Evolutionary conservation across 2,113 vertebrate species (phyloP).

Genomic region (Passer montanus): DNA sequence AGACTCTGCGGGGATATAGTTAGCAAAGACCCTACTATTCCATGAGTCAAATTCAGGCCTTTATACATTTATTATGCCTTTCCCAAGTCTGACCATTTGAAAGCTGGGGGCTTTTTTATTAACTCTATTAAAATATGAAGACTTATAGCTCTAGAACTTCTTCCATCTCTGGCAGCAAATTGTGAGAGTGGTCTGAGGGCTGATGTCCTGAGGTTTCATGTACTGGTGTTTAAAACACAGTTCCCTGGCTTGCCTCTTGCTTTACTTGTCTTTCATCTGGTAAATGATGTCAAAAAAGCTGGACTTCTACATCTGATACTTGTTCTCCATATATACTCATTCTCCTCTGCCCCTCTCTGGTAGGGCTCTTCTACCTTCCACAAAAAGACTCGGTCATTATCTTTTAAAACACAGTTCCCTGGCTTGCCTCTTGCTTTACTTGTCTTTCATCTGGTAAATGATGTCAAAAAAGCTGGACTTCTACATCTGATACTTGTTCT

Average conservation of each 20-base stretch:
- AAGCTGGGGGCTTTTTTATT: not conserved
- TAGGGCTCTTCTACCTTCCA: too few species aligned
- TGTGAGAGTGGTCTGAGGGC: not conserved
- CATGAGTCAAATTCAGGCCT: not conserved
- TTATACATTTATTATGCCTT: not conserved
- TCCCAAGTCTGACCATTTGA: not conserved
- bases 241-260: not conserved
- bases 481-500: not conserved
- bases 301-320: not conserved
- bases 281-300: not conserved
- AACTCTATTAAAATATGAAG: not conserved
- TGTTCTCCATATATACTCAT: too few species aligned
- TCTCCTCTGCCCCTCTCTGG: too few species aligned
- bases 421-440: not conserved
- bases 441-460: not conserved
- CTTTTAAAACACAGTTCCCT: not conserved
- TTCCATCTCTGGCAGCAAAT: not conserved
- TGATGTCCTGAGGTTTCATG: not conserved
- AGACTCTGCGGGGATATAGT: not conserved
- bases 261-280: not conserved
- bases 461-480: not conserved
- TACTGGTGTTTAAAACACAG: not conserved
- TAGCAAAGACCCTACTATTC: not conserved
- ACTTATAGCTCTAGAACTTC: not conserved
- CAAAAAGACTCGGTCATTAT: not conserved